phyloP scores from a whole-genome alignment of 2,113 vertebrate genomes.

The Anhinga anhinga region DNA sequence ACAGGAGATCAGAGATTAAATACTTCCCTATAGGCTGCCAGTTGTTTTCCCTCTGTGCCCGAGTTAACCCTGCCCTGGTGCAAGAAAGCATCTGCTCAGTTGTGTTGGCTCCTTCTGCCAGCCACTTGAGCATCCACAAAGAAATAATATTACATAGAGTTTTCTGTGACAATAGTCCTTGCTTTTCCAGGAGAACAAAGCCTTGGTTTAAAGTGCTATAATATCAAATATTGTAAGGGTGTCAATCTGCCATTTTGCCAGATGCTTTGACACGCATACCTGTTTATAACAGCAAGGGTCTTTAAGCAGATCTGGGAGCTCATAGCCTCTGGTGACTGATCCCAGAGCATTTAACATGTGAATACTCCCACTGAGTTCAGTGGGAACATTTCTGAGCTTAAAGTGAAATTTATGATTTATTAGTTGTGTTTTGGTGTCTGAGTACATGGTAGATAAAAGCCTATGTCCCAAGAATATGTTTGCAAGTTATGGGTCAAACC shows the following conservation, averaged over 20 bases:
- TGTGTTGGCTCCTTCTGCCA: not conserved
- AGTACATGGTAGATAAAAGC: not conserved
- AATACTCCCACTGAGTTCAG: not conserved
- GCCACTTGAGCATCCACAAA: not conserved
- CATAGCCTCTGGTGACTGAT: not conserved
- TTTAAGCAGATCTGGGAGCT: not conserved
- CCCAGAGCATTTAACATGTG: accelerated
- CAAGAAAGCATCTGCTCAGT: not conserved
- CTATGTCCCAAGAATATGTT: not conserved
- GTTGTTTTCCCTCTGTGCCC: not conserved
- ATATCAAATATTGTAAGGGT: not conserved
- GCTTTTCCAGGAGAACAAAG: not conserved
- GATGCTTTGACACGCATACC: accelerated
- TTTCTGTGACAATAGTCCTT: not conserved
- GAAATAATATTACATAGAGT: accelerated
- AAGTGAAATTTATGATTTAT: not conserved
- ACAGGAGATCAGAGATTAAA: slow-evolving; percentile 1
- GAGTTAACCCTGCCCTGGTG: not conserved
- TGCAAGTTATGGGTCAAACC: not conserved
- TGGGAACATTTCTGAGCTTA: not conserved
- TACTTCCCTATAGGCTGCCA: not conserved
- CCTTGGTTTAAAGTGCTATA: not conserved
- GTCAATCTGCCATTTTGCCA: not conserved
- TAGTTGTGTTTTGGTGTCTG: not conserved
- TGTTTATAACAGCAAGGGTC: not conserved